Conservation (phyloP, 2,797 vertebrate genomes). For the Sus cebifrons region DNA sequence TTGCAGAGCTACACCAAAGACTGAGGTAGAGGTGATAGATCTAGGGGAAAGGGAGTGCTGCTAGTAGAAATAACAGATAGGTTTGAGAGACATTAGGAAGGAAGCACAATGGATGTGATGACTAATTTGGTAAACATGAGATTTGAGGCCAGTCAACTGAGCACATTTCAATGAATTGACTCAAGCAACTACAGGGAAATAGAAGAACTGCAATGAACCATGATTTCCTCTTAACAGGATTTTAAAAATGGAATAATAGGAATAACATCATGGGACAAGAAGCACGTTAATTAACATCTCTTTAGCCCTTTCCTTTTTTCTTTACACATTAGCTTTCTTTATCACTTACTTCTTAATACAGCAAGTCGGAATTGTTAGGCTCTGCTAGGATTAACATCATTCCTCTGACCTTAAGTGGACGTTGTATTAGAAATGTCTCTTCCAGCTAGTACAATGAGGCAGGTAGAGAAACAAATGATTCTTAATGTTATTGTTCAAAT, state of each 20-base stretch:
- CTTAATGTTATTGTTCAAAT: constrained; percentile 28
- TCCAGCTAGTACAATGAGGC: background rate
- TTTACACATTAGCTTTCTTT: constrained; percentile 32
- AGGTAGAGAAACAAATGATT: constrained; percentile 9
- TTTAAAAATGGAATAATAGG: background rate
- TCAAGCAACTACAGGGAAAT: background rate
- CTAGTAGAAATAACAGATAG: background rate
- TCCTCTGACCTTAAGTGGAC: background rate
- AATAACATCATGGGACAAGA: background rate
- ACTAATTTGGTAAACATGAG: background rate
- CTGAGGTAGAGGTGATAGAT: background rate
- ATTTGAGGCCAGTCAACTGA: background rate
- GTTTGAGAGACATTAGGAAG: background rate
- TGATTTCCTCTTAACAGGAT: background rate
- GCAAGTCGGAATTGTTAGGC: background rate
- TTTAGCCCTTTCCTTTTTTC: constrained; percentile 16
- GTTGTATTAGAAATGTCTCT: background rate
- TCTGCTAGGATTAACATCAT: background rate
- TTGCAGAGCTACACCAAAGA: background rate
- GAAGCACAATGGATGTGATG: background rate
- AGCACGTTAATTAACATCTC: background rate
- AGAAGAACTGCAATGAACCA: background rate
- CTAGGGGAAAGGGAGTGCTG: background rate
- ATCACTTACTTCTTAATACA: constrained; percentile 17
- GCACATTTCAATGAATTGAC: background rate